Percentiles rank a stretch among this genome's conserved stretches.
Conservation (phyloP, 2,113 vertebrate species). For the Picathartes gymnocephalus region DNA sequence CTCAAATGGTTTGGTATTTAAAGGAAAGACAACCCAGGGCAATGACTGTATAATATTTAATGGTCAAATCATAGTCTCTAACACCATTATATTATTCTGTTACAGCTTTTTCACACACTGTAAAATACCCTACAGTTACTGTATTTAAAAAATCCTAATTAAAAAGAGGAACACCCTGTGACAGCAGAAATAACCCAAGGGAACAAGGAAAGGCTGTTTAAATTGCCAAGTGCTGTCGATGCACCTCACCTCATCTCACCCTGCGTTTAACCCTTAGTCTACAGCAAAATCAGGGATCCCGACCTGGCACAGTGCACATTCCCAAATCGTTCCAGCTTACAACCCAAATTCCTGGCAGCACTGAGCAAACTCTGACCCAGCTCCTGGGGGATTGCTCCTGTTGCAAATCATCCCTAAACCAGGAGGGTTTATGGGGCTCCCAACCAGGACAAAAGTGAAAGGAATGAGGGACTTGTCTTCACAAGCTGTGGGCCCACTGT, state of each 20-base stretch:
- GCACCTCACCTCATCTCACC: neutral
- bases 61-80: constrained; percentile 14
- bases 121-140: constrained; percentile 17
- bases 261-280: neutral
- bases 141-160: constrained; percentile 1
- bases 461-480: no score
- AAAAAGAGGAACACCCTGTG: neutral
- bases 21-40: neutral
- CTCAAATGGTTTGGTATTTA: neutral
- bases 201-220: neutral
- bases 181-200: constrained; percentile 24
- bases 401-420: neutral
- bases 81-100: constrained; percentile 27
- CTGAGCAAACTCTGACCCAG: neutral
- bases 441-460: neutral
- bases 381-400: fast-evolving
- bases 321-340: neutral
- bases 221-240: neutral
- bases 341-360: neutral
- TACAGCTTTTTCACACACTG: constrained; percentile 15
- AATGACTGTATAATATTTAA: constrained; percentile 25
- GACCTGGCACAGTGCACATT: neutral
- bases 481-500: no score
- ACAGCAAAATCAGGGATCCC: neutral
- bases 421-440: neutral